Evolutionary conservation across 2,113 vertebrate genomes (phyloP).

Genomic region (Ictalurus punctatus): DNA sequence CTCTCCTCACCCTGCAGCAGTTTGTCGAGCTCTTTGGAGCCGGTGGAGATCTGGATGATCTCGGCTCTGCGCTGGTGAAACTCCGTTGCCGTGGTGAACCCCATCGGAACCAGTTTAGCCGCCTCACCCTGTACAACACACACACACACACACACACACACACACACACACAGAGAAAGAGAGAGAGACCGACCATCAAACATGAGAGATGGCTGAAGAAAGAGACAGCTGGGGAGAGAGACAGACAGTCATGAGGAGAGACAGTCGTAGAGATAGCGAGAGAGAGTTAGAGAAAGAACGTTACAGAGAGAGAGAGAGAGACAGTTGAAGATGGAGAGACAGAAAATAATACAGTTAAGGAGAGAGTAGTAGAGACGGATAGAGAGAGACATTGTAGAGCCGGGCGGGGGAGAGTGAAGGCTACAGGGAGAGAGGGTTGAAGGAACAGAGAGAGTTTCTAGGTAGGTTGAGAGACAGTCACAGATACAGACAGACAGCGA

Average conservation of each 20-base stretch:
- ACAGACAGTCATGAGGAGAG: no score
- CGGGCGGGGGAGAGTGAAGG: no score
- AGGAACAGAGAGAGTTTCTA: no score
- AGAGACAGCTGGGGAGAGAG: no score
- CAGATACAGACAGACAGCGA: no score
- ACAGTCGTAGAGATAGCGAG: no score
- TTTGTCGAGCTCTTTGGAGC: conserved; percentile 96
- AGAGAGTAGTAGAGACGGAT: background rate
- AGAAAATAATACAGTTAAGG: background rate
- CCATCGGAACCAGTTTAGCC: conserved; percentile 95
- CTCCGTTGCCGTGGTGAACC: conserved; percentile 95
- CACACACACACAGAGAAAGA: no score
- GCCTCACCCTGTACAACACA: conserved; percentile 80
- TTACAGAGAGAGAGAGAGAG: background rate
- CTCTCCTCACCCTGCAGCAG: conserved; percentile 82
- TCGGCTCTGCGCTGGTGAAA: conserved; percentile 95
- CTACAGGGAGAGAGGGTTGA: no score
- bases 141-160: background rate
- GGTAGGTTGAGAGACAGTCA: background rate
- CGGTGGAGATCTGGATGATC: conserved; percentile 98
- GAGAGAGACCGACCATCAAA: no score
- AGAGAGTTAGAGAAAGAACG: no score
- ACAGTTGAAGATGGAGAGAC: background rate
- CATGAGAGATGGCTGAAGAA: no score
- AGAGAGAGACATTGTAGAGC: no score